These are phyloP conservation scores for Paramormyrops kingsleyae DNA, from an alignment of 2,113 vertebrate genomes.

Conservation along the genomic window DNA sequence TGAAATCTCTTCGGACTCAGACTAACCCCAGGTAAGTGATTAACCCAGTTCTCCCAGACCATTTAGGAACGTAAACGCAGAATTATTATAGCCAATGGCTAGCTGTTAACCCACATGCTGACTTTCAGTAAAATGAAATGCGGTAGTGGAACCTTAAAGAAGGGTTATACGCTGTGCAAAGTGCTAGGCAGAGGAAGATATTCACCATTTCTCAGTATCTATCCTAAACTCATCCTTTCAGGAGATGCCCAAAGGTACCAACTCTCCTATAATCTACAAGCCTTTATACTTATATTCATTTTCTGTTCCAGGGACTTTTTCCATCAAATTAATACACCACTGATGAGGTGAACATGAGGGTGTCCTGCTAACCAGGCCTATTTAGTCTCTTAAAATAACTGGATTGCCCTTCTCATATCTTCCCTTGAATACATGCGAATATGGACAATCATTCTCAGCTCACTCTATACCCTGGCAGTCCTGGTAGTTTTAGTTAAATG, in stretches of 20 bases:
- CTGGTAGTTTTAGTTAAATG: neutral
- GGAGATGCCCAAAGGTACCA: neutral
- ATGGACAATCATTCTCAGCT: neutral
- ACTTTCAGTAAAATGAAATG: neutral
- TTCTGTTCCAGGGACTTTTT: neutral
- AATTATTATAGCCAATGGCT: conserved; percentile 4
- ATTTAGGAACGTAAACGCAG: neutral
- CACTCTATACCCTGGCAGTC: neutral
- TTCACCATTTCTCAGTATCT: neutral
- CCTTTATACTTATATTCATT: neutral
- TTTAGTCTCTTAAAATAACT: neutral
- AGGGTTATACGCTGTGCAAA: neutral
- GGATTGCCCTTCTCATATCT: neutral
- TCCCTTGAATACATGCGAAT: neutral
- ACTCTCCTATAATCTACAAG: neutral
- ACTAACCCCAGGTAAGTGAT: neutral
- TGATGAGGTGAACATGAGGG: neutral
- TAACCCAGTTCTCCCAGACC: neutral
- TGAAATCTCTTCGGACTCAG: neutral
- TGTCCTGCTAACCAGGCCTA: neutral
- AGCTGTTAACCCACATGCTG: neutral
- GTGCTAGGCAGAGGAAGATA: neutral
- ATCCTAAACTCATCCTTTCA: neutral
- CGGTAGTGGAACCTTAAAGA: neutral
- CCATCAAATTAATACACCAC: neutral